These are phyloP conservation scores for Apoda limacodes DNA, from an alignment of 2,888 invertebrate species.

Conservation along the genomic window DNA sequence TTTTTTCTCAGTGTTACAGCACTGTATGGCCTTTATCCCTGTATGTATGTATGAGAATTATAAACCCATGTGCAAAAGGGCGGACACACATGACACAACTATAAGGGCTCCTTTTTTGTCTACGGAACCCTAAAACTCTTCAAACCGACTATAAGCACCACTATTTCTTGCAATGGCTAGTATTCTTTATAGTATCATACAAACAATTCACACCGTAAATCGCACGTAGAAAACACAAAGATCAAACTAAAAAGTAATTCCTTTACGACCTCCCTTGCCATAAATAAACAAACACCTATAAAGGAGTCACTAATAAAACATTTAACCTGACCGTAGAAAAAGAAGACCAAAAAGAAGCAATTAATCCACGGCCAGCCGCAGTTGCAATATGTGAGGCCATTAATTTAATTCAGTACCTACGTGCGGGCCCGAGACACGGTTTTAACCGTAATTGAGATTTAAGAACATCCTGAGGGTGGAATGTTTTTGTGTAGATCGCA, in stretches of 20 bases:
- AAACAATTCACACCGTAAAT: too few species aligned
- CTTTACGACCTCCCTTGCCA: constrained; percentile 20
- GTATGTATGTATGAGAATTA: too few species aligned
- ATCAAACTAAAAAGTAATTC: constrained; percentile 32
- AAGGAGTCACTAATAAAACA: constrained; percentile 50
- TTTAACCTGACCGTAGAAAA: constrained; percentile 45
- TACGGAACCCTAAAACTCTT: too few species aligned
- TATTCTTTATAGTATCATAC: too few species aligned
- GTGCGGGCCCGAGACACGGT: constrained; percentile 60
- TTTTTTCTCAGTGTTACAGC: too few species aligned
- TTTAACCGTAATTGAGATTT: constrained; percentile 69
- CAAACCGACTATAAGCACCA: too few species aligned
- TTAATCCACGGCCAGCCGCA: constrained; percentile 48
- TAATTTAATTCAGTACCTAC: constrained; percentile 65
- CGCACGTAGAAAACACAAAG: too few species aligned
- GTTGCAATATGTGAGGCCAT: constrained; percentile 67
- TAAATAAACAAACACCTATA: constrained; percentile 45
- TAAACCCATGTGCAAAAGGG: too few species aligned
- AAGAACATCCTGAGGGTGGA: constrained; percentile 50
- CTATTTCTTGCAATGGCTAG: too few species aligned
- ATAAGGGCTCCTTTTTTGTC: too few species aligned
- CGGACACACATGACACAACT: too few species aligned
- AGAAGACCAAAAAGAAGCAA: constrained; percentile 51
- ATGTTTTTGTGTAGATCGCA: constrained; percentile 42
- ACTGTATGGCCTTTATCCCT: too few species aligned